Base-by-base conservation (phyloP, 2,888 invertebrate species). In the Automeris io region DNA sequence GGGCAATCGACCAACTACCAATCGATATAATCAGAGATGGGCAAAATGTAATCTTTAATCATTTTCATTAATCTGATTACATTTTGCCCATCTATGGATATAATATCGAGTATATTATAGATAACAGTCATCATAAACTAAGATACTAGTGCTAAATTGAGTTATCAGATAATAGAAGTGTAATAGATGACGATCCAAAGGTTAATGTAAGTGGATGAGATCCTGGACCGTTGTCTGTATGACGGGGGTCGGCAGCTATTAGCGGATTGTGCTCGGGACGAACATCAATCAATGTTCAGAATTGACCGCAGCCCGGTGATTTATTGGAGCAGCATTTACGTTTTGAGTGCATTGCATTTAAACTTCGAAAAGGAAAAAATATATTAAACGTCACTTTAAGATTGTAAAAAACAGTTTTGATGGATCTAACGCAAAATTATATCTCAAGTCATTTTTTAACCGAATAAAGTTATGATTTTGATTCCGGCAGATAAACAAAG, bases 221-320 rank as follows among this genome's bases (percentile, higher is more conserved):
- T 29, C 16, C 16, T 29, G 16, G 29, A 29, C 29, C 16, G 29
- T 16, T 16, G 29, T 29, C 29, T 29, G 29, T 16, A 29, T 29
- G 29, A 29, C 16, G 16, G 29, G 26, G 29, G 29, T 29, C 29
- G 29, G 29, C n/a, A 16, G 3, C 29, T 16, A 29, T 29, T 29
- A 29, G 29, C 29, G 16, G n/a, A 29, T 29, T 29, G 29, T 29
- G 16, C 29, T n/a, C 25, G 18, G 51, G 45, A 42, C 42, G 47
- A 46, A 48, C 52, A 57, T 59, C 59, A 54, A 59, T 59, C 59
- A 59, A 53, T 47, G 54, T 54, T 51, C 45, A 40, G 43, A 40
- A 47, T 48, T 51, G 51, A 54, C 51, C 56, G 44, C 51, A 39
- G 42, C 24, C 41, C 35, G 21, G 51, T 54, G 54, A 54, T 56